Base-by-base conservation (phyloP, 2,888 invertebrate genomes). In the Archips xylosteana region DNA sequence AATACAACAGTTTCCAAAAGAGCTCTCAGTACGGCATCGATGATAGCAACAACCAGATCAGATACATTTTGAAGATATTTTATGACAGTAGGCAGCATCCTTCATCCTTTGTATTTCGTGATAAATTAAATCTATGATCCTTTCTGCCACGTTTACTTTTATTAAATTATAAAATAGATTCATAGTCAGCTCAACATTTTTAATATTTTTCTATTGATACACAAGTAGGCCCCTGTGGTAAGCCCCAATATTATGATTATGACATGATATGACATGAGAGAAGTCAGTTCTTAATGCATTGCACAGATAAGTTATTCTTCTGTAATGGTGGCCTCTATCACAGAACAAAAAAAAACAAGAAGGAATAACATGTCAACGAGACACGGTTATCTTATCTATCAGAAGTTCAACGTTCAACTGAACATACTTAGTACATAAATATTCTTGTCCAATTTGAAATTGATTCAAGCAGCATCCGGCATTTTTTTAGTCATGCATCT, bases 1-100 rank as follows among this genome's bases (percentile, higher is more conserved):
- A 57, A 5, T 9, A 70, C 4, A 36, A 47, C 0, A 4, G 34
- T 47, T 23, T 70, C 47, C 23, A 70, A 5, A 45, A 70, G 34
- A 8, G 70, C 64, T 42, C 64, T 70, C 42, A 70, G 45, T 12
- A 61, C 74, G 69, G 57, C 73, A 61, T 71, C 73, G 47, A 71
- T 71, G 39, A 68, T 74, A 42, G 61, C 65, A 62, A 59, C 66
- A n/a, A 67, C 32, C 57, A 74, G 32, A 57, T 66, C 71, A 42
- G 49, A 59, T 12, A 69, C 69, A 45, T 64, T 75, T 61, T 54
- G 70, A 12, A 70, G 62, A 60, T 67, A 72, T 54, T 70, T 63
- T 54, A 70, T 70, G 12, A 13, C 6, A 23, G 8, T 9, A 36
- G 62, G 63, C 62, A 42, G 15, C 62, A 68, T 67, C 51, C 9